Evolutionary conservation across 2,888 invertebrate genomes (phyloP), one percentile per base, ranked within the genome.

Genomic region (Watsonalla cultraria): DNA sequence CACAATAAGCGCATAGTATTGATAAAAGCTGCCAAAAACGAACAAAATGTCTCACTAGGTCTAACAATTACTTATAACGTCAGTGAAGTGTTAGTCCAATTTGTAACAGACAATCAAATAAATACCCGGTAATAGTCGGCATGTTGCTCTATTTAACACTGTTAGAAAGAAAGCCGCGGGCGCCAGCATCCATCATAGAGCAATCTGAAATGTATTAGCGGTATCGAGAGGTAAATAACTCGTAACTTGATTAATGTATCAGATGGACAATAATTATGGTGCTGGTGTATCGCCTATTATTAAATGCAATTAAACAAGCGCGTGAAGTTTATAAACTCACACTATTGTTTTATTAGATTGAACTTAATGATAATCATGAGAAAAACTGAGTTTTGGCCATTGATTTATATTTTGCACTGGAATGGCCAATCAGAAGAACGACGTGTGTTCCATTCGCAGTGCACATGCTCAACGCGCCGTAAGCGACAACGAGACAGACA

Each of bases 201-300:
- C 64, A 64, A 52, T 50, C 57, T 62, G 60, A 64, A 60, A 59
- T 57, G 53, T 64, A 66, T 64, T 62, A 62, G 62, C 62, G 62
- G 62, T 62, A 66, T 69, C 60, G 61, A 60, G 59, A 62, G 52
- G 57, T 34, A 56, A 55, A 47, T 56, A 57, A 51, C 56, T 61
- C 24, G 24, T 24, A 64, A 56, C 60, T 65, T 80, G 82, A 82
- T 83, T 78, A 76, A 82, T 82, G 74, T 67, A 70, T 76, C 67
- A 62, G 62, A 60, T 61, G 58, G 66, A 68, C 64, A 64, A 72
- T 81, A 79, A 79, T 78, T 75, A 69, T 62, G 52, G 50, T 54
- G 54, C 55, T 55, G 62, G 62, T 64, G 67, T 54, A 47, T 64
- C 62, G 65, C 64, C 66, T 59, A 66, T 69, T 65, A 65, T 70